These are phyloP conservation scores for Ceyx melanurus DNA, from an alignment of 2,113 vertebrate genomes.

Conservation along the genomic window DNA sequence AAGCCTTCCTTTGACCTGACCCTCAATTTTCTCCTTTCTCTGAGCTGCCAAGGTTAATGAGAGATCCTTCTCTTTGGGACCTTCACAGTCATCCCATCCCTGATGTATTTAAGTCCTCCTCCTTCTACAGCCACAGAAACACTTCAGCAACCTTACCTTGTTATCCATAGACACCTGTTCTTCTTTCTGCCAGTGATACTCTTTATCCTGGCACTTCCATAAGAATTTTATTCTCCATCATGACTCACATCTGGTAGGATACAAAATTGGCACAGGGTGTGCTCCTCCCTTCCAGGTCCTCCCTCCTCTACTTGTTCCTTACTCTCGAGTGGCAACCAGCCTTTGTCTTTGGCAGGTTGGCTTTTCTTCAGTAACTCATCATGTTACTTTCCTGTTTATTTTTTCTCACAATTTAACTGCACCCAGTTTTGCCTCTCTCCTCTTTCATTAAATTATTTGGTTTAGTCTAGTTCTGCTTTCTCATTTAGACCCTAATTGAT, in stretches of 20 bases:
- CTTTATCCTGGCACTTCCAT: not conserved
- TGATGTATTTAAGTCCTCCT: not conserved
- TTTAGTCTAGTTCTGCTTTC: not conserved
- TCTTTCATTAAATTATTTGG: not conserved
- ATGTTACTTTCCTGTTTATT: not conserved
- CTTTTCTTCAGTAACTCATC: not conserved
- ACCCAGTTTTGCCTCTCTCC: not conserved
- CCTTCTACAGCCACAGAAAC: not conserved
- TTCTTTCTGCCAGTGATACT: not conserved
- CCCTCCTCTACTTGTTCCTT: not conserved
- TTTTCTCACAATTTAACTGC: not conserved
- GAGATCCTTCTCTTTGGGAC: not conserved
- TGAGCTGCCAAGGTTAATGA: not conserved
- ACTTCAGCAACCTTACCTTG: not conserved
- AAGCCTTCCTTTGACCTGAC: not conserved
- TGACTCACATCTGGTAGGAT: not conserved
- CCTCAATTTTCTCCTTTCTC: not conserved
- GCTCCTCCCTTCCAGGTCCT: not conserved
- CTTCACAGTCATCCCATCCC: not conserved
- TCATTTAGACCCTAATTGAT: not conserved
- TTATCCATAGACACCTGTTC: not conserved
- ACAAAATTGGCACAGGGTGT: not conserved
- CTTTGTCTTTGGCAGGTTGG: not conserved
- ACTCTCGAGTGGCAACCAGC: not conserved
- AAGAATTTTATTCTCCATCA: not conserved